A percentile compares a stretch with the other conserved stretches of the same genome.
phyloP scores from a whole-genome alignment of 2,797 vertebrate genomes.

The Helarctos malayanus region DNA sequence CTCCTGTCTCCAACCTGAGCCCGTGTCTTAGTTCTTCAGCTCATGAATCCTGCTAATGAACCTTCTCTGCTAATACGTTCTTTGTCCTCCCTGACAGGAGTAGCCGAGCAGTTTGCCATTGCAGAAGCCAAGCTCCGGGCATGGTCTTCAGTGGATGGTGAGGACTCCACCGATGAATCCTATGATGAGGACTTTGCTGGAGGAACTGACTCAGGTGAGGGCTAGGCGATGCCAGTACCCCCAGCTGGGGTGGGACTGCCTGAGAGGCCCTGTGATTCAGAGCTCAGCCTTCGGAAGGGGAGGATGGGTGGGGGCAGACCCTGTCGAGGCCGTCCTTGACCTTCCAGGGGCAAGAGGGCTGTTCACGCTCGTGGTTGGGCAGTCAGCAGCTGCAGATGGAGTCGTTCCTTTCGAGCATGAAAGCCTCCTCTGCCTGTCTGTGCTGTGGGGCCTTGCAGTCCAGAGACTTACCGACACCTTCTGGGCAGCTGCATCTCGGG shows the following conservation, averaged over 20 bases:
- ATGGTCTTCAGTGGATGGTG: constrained; percentile 98
- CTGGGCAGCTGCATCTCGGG: not conserved
- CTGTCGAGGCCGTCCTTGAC: not conserved
- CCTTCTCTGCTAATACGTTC: not conserved
- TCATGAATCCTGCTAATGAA: not conserved
- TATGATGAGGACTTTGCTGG: constrained; percentile 96
- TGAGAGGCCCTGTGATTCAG: not conserved
- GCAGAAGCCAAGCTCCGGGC: constrained; percentile 98
- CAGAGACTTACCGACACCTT: not conserved
- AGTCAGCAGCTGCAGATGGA: constrained; percentile 18
- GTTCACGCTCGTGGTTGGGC: not conserved
- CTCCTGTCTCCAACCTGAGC: not conserved
- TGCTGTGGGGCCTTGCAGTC: not conserved
- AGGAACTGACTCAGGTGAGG: constrained; percentile 92
- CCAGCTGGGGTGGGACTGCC: not conserved
- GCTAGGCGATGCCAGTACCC: not conserved
- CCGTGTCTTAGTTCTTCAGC: not conserved
- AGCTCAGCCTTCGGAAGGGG: constrained; percentile 19
- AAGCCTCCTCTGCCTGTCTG: not conserved
- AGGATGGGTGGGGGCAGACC: not conserved
- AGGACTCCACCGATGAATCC: constrained; percentile 97
- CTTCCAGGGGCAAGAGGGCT: not conserved
- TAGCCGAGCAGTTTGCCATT: constrained; percentile 98
- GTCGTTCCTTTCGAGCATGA: not conserved
- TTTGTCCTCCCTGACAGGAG: constrained; percentile 88